Conservation (phyloP, 2,113 vertebrate genomes). For the Gadus chalcogrammus region DNA sequence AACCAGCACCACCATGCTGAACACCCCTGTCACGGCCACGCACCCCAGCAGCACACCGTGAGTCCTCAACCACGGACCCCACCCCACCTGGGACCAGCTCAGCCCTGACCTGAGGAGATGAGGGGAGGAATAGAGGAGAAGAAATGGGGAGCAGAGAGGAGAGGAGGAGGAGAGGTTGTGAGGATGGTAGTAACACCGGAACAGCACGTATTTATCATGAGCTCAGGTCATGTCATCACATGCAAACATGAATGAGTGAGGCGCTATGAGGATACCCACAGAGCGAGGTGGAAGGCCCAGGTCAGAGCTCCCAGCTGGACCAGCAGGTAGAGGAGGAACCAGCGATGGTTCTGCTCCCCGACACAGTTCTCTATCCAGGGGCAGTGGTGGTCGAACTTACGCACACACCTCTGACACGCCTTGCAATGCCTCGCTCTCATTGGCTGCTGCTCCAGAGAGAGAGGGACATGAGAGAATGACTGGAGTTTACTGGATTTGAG, state of each 20-base stretch:
- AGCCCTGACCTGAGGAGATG: slow-evolving; percentile 80
- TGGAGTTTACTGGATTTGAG: neutral
- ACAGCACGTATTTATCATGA: neutral
- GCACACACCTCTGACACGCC: slow-evolving; percentile 82
- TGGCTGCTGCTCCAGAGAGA: slow-evolving; percentile 78
- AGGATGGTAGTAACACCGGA: neutral
- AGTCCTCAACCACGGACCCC: slow-evolving; percentile 77
- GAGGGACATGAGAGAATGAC: neutral
- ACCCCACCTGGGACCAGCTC: slow-evolving; percentile 60
- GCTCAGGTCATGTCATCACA: neutral
- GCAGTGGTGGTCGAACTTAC: slow-evolving; percentile 93
- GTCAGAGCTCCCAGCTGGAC: slow-evolving; percentile 83
- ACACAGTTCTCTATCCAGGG: slow-evolving; percentile 96
- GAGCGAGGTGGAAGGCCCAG: slow-evolving; percentile 80
- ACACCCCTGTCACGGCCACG: slow-evolving; percentile 68
- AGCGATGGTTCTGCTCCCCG: slow-evolving; percentile 88
- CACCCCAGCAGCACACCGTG: slow-evolving; percentile 77
- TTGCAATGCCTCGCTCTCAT: slow-evolving; percentile 90
- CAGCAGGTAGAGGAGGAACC: slow-evolving; percentile 84
- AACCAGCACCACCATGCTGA: slow-evolving; percentile 72
- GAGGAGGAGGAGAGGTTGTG: no score
- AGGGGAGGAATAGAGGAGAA: neutral
- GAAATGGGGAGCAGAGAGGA: neutral
- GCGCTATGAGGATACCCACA: slow-evolving; percentile 71
- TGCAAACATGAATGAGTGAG: neutral